A percentile compares a stretch with the other conserved stretches of the same genome.
phyloP scores from a whole-genome alignment of 2,797 vertebrate genomes.

The Buceros bicornis region DNA sequence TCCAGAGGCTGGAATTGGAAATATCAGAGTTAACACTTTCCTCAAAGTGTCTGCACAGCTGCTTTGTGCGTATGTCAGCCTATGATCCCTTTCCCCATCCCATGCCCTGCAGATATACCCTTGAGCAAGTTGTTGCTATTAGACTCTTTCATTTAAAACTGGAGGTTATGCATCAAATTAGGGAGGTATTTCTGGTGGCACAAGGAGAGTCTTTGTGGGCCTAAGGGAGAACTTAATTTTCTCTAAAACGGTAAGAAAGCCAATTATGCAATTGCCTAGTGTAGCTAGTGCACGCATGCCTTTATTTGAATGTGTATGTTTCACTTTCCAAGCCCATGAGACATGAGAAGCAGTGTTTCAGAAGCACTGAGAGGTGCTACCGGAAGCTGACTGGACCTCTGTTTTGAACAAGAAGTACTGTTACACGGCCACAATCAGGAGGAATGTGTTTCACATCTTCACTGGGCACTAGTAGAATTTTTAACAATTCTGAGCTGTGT shows the following conservation, averaged over 20 bases:
- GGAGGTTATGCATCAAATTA: background rate
- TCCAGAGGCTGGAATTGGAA: background rate
- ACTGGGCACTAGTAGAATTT: background rate
- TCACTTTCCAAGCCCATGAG: background rate
- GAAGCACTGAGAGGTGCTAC: background rate
- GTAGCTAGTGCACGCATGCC: background rate
- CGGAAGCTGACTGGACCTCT: background rate
- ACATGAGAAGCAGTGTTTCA: background rate
- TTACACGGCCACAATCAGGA: background rate
- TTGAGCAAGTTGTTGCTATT: background rate
- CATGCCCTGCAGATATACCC: rapidly evolving
- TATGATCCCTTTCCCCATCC: background rate
- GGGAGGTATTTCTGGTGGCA: background rate
- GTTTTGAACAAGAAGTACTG: background rate
- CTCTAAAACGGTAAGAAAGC: background rate
- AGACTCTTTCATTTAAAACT: background rate
- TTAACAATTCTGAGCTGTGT: background rate
- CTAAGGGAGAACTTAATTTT: background rate
- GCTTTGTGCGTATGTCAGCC: background rate
- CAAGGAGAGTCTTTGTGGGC: background rate
- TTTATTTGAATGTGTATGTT: background rate
- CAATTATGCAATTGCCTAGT: background rate
- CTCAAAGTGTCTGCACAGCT: background rate
- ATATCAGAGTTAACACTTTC: background rate
- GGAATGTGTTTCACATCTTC: background rate